Conservation (phyloP, 2,888 invertebrate genomes). For the Heliconius ismenius region DNA sequence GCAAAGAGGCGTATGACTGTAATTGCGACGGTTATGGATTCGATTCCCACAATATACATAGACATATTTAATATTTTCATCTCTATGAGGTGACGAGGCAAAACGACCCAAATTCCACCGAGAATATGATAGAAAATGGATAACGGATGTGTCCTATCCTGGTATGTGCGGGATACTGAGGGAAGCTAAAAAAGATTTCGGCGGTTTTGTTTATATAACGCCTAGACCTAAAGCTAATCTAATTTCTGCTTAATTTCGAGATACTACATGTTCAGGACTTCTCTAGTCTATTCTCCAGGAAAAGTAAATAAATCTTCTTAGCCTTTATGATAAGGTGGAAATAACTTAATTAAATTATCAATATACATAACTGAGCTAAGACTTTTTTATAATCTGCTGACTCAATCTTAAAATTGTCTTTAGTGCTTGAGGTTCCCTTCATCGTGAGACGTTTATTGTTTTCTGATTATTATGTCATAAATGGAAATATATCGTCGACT, state of each 20-base stretch:
- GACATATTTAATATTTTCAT: too few species aligned
- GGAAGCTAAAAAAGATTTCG: not conserved
- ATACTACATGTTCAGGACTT: not conserved
- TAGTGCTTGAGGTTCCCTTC: not conserved
- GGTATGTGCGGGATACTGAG: not conserved
- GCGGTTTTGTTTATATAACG: too few species aligned
- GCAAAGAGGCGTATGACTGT: too few species aligned
- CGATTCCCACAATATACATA: too few species aligned
- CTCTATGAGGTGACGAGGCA: too few species aligned
- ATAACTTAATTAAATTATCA: slow-evolving; percentile 16
- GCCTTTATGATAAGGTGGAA: not conserved
- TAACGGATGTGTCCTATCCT: not conserved
- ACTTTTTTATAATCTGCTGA: not conserved
- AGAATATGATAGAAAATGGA: not conserved
- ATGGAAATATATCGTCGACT: slow-evolving; percentile 11
- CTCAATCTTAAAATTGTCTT: not conserved
- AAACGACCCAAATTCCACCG: too few species aligned
- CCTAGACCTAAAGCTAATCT: too few species aligned
- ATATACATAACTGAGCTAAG: not conserved
- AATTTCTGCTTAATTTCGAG: too few species aligned
- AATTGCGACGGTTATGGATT: too few species aligned
- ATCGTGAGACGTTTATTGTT: not conserved
- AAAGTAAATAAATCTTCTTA: not conserved
- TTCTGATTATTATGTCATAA: not conserved
- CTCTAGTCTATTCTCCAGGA: not conserved